These are phyloP conservation scores for Elachura formosa DNA, from an alignment of 2,113 vertebrate species.

Conservation along the genomic window DNA sequence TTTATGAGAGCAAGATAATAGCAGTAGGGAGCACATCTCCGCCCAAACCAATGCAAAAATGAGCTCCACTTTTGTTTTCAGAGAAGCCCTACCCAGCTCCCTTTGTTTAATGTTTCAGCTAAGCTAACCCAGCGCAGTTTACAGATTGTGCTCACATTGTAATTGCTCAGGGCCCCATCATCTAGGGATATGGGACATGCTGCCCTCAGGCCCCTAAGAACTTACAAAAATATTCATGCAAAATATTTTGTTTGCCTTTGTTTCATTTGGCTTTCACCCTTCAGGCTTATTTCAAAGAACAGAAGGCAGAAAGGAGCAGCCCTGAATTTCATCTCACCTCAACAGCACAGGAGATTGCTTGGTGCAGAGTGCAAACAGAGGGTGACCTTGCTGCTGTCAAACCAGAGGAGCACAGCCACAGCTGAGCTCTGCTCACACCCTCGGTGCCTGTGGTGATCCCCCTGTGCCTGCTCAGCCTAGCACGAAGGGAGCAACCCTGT, in stretches of 20 bases:
- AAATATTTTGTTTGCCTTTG: not conserved
- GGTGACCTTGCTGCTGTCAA: not conserved
- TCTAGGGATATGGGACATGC: not conserved
- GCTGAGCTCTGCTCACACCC: not conserved
- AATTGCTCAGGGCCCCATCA: not conserved
- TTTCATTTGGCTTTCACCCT: not conserved
- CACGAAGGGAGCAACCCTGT: not conserved
- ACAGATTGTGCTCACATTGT: not conserved
- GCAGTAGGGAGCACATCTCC: not conserved
- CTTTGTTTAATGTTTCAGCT: not conserved
- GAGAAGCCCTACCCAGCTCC: not conserved
- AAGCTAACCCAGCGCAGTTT: not conserved
- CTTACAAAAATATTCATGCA: not conserved
- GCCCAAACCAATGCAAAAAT: not conserved
- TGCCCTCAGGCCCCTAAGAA: not conserved
- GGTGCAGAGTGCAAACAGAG: not conserved
- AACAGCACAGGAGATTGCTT: not conserved
- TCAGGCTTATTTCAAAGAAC: not conserved
- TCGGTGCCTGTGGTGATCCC: accelerated
- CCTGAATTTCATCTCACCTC: not conserved
- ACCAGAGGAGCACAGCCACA: not conserved
- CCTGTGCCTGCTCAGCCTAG: not conserved
- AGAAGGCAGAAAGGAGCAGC: not conserved
- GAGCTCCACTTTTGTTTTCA: not conserved
- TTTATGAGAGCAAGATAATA: not conserved